Base-by-base conservation (phyloP, 1,140 invertebrate genomes). In the Odontomachus brunneus region DNA sequence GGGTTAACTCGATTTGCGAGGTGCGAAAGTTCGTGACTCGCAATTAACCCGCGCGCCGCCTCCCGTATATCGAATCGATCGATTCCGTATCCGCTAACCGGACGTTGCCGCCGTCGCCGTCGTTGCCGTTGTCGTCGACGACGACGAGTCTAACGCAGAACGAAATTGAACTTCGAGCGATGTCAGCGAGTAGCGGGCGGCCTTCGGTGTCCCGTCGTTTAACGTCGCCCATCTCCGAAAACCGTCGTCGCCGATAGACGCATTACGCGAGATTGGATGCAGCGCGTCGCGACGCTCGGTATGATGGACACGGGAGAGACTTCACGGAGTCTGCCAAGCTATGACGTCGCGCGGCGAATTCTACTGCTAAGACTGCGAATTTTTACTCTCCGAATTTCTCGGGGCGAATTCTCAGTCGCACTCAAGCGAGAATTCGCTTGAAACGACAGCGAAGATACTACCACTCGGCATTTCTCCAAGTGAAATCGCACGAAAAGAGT, bases 231-330 rank as follows among this genome's bases (percentile, higher is more conserved):
- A 24, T 51, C 14, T 38, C 63, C 63, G 38, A 44, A 12, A 44
- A 78, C 49, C 22, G 19, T 19, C 22, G 19, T 19, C 49, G 22
- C 49, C 63, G 33, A 38, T 80, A 29, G 75, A 80, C 65, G 26
- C 75, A 71, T 76, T 67, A 67, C 48, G 12, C 29, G 62, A 80
- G 69, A 80, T 80, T 80, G 75, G 51, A 80, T 24, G 60, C 74
- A 19, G 19, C 26, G 22, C 55, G 72, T 29, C 19, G 33, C 53
- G 33, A 24, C 24, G 19, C 2, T 48, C 9, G n/a, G 53, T 14
- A 44, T 44, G 72, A 75, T 17, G 59, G 71, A 60, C 11, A 1
- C 33, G 55, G 17, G n/a, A 26, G 29, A 26, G 53, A 48, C 22
- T 17, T 49, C 17, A 12, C 38, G 44, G 38, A 19, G 17, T 44